These are phyloP conservation scores for Neoitamus cyanurus DNA, from an alignment of 2,888 invertebrate genomes.

Conservation along the genomic window DNA sequence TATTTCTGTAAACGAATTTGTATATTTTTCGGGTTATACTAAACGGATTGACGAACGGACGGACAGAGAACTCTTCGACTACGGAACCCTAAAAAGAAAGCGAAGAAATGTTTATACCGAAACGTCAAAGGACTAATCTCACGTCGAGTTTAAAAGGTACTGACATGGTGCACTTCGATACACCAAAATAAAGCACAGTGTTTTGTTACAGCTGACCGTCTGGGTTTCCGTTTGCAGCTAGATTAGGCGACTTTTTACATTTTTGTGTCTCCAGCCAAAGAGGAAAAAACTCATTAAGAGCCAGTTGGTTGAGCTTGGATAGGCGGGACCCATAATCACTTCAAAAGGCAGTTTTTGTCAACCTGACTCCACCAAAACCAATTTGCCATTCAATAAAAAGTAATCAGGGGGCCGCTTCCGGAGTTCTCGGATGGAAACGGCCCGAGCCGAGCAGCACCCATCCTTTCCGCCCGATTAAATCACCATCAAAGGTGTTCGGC, in stretches of 20 bases:
- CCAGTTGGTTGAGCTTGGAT: background rate
- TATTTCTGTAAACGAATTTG: too few relatives aligned
- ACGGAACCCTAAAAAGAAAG: too few relatives aligned
- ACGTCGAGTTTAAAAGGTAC: too few relatives aligned
- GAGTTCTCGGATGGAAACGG: background rate
- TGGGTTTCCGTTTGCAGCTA: background rate
- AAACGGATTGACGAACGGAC: too few relatives aligned
- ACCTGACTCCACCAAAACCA: background rate
- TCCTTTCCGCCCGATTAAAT: constrained; percentile 19
- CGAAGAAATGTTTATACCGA: too few relatives aligned
- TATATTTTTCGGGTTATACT: too few relatives aligned
- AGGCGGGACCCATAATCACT: background rate
- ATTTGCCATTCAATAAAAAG: background rate
- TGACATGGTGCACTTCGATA: too few relatives aligned
- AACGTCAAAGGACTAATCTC: too few relatives aligned
- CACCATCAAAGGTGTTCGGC: constrained; percentile 13
- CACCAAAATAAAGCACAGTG: background rate
- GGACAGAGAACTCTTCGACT: too few relatives aligned
- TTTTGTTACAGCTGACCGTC: background rate
- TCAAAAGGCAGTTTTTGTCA: background rate
- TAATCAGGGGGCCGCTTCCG: background rate
- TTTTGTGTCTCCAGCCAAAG: background rate
- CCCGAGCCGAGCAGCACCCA: background rate
- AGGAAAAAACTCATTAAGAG: background rate
- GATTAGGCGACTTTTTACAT: background rate